Percentiles rank a stretch among this genome's conserved stretches.
These are phyloP conservation scores for Sceloporus undulatus DNA, from an alignment of 2,113 vertebrate species.

Conservation along the genomic window DNA sequence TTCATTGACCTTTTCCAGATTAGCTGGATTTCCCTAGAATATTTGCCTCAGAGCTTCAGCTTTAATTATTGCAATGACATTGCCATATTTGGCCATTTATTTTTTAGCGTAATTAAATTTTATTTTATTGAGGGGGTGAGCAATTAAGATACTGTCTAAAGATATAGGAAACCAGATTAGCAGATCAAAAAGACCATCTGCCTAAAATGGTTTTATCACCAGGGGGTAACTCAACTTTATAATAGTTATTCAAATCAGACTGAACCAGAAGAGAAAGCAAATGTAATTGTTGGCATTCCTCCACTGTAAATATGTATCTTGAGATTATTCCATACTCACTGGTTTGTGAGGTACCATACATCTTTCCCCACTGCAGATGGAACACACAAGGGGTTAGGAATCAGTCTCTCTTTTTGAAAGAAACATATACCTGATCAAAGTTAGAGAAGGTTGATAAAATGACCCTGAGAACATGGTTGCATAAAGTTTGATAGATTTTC, in stretches of 20 bases:
- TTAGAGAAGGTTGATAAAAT: background rate
- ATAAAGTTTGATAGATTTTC: background rate
- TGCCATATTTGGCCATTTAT: background rate
- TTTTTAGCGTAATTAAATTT: conserved; percentile 5
- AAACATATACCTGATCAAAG: background rate
- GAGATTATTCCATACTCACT: background rate
- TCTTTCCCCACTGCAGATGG: background rate
- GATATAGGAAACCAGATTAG: background rate
- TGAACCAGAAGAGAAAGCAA: conserved; percentile 1
- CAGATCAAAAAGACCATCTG: background rate
- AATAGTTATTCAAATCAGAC: conserved; percentile 8
- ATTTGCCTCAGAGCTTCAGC: background rate
- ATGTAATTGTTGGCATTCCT: background rate
- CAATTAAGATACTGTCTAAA: conserved; percentile 13
- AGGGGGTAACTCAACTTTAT: background rate
- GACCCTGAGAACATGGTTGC: background rate
- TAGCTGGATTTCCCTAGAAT: too few species aligned
- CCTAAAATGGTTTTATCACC: background rate
- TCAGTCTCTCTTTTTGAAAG: conserved; percentile 20
- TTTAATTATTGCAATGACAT: background rate
- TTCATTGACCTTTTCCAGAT: too few species aligned
- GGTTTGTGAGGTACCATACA: background rate
- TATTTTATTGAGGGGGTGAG: background rate
- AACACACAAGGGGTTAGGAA: background rate
- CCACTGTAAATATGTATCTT: background rate